phyloP scores from a whole-genome alignment of 2,113 vertebrate species.

The Oceanites oceanicus region DNA sequence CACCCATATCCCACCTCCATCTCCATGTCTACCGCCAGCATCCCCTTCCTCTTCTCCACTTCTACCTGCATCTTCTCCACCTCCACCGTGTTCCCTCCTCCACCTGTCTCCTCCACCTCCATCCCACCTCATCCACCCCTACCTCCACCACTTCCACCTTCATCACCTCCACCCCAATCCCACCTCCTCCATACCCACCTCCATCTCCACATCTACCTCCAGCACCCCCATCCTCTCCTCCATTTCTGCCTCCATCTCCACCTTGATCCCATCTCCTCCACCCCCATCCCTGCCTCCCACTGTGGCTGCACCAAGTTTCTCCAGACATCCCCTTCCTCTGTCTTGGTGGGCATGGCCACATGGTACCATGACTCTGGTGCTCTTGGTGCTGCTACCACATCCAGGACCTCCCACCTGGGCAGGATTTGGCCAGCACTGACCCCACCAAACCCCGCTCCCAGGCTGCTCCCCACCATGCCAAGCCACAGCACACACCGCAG shows the following conservation, averaged over 20 bases:
- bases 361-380: rapidly evolving
- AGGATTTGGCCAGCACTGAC: not conserved
- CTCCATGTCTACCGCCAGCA: not conserved
- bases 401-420: rapidly evolving
- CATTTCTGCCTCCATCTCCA: too few relatives aligned
- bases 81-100: not conserved
- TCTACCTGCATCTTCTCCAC: too few relatives aligned
- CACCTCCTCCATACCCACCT: not conserved
- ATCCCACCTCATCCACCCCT: not conserved
- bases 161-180: not conserved
- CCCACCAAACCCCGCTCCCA: not conserved
- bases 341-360: not conserved
- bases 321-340: not conserved
- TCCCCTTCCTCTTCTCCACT: not conserved
- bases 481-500: not conserved
- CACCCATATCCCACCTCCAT: not conserved
- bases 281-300: not conserved
- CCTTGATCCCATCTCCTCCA: too few relatives aligned
- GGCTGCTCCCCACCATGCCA: not conserved
- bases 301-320: not conserved
- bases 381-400: not conserved
- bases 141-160: not conserved
- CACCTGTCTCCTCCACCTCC: not conserved
- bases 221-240: not conserved
- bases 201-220: not conserved